These are phyloP conservation scores for Chloroclystis v-ata DNA, from an alignment of 2,888 invertebrate species.

Conservation along the genomic window DNA sequence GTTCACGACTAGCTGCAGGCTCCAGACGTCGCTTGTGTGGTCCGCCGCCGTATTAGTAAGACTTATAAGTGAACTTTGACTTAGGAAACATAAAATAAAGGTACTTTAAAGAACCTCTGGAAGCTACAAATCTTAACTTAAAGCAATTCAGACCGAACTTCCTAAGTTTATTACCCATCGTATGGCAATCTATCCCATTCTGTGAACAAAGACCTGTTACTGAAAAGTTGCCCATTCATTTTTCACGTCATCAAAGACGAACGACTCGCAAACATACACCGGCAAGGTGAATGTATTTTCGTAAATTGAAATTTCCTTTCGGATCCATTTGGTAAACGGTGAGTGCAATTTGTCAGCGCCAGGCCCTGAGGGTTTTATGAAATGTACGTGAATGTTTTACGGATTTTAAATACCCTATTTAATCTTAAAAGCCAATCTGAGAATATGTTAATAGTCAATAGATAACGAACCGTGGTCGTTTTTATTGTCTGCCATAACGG, in stretches of 20 bases:
- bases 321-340: slow-evolving; percentile 35
- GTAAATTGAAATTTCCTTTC: slow-evolving; percentile 47
- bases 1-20: slow-evolving; percentile 68
- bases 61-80: slow-evolving; percentile 40
- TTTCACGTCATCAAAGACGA: background rate
- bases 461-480: background rate
- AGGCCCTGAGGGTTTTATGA: slow-evolving; percentile 27
- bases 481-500: background rate
- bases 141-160: too few relatives aligned
- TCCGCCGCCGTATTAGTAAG: slow-evolving; percentile 45
- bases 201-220: background rate
- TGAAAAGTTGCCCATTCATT: background rate
- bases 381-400: slow-evolving; percentile 5
- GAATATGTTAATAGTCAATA: background rate
- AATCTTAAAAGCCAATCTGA: background rate
- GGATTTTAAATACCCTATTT: background rate
- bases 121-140: background rate
- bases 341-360: slow-evolving; percentile 44
- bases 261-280: slow-evolving; percentile 6
- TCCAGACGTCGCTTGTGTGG: slow-evolving; percentile 58
- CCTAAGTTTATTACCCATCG: too few relatives aligned
- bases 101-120: background rate
- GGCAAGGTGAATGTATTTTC: slow-evolving; percentile 33
- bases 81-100: slow-evolving; percentile 15
- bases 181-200: background rate